These are phyloP conservation scores for Papilio demoleus DNA, from an alignment of 2,888 invertebrate genomes.

Conservation along the genomic window DNA sequence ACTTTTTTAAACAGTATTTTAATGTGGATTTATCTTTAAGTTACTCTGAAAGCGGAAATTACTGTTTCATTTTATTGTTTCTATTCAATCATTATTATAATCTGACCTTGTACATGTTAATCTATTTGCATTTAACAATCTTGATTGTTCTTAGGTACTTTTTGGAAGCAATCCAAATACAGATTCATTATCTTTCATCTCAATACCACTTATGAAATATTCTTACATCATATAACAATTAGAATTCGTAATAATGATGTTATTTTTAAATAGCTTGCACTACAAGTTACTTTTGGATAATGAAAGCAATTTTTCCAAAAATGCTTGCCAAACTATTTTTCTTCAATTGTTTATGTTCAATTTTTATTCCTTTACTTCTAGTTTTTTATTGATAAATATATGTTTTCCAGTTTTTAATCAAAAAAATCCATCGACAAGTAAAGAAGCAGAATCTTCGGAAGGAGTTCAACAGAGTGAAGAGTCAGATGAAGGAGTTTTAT, in stretches of 20 bases:
- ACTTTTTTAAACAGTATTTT: too few species aligned
- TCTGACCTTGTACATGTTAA: neutral
- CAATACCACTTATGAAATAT: neutral
- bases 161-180: constrained; percentile 4
- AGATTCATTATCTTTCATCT: constrained; percentile 3
- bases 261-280: neutral
- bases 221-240: neutral
- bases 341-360: too few species aligned
- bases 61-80: too few species aligned
- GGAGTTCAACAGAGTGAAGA: constrained; percentile 60
- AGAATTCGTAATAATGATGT: neutral
- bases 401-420: constrained; percentile 68
- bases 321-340: too few species aligned
- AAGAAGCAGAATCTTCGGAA: constrained; percentile 61
- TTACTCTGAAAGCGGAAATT: too few species aligned
- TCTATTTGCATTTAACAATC: neutral
- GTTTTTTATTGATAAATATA: neutral
- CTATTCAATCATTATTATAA: neutral
- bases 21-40: too few species aligned
- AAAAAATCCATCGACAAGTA: constrained; percentile 63
- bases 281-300: too few species aligned
- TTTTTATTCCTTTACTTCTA: too few species aligned
- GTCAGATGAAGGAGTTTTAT: constrained; percentile 68
- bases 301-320: too few species aligned
- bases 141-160: neutral